These are phyloP conservation scores for Gallinago jamesoni DNA, from an alignment of 2,113 vertebrate genomes.

Conservation along the genomic window DNA sequence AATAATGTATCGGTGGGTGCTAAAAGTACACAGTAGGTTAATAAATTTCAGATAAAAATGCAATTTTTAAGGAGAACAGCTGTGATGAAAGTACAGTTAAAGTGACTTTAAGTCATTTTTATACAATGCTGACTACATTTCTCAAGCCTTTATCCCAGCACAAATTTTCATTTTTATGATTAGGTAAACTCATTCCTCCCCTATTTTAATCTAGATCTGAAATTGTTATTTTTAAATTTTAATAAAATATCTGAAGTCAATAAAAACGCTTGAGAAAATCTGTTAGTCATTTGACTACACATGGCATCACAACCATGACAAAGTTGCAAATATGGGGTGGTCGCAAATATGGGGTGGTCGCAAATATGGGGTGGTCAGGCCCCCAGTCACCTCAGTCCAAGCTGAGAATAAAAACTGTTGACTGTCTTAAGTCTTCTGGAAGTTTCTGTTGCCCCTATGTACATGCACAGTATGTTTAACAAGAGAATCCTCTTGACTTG, in stretches of 20 bases:
- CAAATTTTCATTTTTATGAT: not conserved
- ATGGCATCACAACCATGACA: not conserved
- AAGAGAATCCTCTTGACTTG: not conserved
- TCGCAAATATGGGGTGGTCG: no score
- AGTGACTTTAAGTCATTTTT: not conserved
- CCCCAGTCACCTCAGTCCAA: not conserved
- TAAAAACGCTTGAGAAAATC: not conserved
- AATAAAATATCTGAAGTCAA: not conserved
- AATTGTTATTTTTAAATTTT: not conserved
- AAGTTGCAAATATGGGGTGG: not conserved
- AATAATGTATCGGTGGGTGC: not conserved
- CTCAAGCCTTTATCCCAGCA: not conserved
- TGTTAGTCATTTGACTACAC: not conserved
- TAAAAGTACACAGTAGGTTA: not conserved
- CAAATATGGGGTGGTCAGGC: not conserved
- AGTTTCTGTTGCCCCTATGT: not conserved
- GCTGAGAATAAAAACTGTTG: not conserved
- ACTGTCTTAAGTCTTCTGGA: not conserved
- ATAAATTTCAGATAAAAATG: not conserved
- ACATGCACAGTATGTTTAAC: rapidly evolving
- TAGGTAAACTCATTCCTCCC: not conserved
- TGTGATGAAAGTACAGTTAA: not conserved
- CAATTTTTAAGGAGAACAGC: not conserved
- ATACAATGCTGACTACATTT: not conserved
- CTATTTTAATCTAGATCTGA: not conserved